Evolutionary conservation across 2,797 vertebrate genomes (phyloP).

Genomic region (Danionella dracula): DNA sequence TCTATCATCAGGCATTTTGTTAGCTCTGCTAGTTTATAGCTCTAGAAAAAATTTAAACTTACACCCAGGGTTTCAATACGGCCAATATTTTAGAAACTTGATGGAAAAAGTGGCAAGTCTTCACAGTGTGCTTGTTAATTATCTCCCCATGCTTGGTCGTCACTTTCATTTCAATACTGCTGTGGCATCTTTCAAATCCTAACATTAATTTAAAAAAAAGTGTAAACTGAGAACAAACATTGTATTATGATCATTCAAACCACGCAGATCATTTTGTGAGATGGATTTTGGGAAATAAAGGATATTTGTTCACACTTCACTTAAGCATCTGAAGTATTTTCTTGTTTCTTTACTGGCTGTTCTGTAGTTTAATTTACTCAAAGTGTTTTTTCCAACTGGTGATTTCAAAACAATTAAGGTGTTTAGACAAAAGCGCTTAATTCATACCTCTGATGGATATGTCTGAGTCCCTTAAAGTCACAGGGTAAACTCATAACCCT

Average conservation of each 20-base stretch:
- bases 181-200: no score
- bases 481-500: slow-evolving; percentile 35
- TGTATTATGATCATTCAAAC: no score
- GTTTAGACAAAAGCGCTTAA: slow-evolving; percentile 28
- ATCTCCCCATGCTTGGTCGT: no score
- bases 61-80: no score
- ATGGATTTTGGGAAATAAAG: slow-evolving; percentile 18
- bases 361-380: neutral
- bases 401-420: neutral
- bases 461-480: slow-evolving; percentile 21
- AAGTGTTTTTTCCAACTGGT: no score
- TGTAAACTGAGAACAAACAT: neutral
- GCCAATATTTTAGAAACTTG: no score
- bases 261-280: neutral
- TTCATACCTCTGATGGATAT: slow-evolving; percentile 30
- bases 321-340: neutral
- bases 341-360: slow-evolving; percentile 11
- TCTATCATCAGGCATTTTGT: no score
- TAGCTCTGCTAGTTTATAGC: neutral
- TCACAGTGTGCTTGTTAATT: no score
- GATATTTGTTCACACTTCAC: slow-evolving; percentile 33
- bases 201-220: no score
- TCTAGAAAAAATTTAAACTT: no score
- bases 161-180: no score
- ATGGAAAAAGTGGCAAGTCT: no score